These are phyloP conservation scores for Pharmacophagus antenor DNA, from an alignment of 2,888 invertebrate species.

Conservation along the genomic window DNA sequence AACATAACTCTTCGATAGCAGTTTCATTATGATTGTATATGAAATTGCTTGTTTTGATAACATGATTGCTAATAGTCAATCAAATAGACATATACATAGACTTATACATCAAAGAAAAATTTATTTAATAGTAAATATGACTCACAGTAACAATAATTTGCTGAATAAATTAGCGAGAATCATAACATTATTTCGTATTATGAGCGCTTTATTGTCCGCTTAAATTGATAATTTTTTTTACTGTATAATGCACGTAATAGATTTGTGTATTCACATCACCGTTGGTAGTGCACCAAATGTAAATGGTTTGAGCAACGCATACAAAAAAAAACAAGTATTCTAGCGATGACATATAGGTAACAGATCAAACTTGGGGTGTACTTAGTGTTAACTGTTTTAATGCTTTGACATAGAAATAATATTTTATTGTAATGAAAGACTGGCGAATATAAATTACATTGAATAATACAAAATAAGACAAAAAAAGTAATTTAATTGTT, in stretches of 20 bases:
- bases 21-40: slow-evolving; percentile 52
- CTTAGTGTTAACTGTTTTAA: no score
- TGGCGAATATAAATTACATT: neutral
- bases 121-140: slow-evolving; percentile 46
- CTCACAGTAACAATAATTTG: slow-evolving; percentile 43
- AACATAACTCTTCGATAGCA: slow-evolving; percentile 62
- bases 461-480: neutral
- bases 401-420: no score
- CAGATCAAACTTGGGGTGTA: no score
- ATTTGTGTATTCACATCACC: no score
- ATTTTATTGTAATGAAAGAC: neutral
- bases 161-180: slow-evolving; percentile 25
- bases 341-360: no score
- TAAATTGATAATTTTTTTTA: neutral
- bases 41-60: slow-evolving; percentile 53
- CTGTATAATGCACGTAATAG: no score
- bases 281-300: no score
- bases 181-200: neutral
- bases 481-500: neutral
- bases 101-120: slow-evolving; percentile 34
- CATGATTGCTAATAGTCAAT: slow-evolving; percentile 21
- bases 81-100: slow-evolving; percentile 37
- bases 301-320: no score
- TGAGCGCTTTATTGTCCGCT: neutral
- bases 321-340: no score